These are phyloP conservation scores for Pheosia tremula DNA, from an alignment of 2,888 invertebrate genomes.

Conservation along the genomic window DNA sequence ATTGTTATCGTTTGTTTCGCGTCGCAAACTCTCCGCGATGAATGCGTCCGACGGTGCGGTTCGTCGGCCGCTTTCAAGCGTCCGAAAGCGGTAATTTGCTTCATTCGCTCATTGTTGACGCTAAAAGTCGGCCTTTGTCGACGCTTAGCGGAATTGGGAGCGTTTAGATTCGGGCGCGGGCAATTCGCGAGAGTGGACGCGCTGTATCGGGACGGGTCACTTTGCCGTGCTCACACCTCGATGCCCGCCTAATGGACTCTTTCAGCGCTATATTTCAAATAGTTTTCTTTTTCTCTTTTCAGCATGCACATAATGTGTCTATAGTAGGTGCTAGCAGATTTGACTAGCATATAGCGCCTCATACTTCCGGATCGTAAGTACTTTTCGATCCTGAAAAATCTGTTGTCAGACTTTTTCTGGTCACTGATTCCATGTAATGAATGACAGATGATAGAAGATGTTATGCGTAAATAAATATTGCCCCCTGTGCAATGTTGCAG, in stretches of 20 bases:
- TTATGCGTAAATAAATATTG: not conserved
- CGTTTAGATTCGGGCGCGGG: conserved; percentile 80
- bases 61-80: conserved; percentile 78
- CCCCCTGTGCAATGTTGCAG: not conserved
- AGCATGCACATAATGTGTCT: conserved; percentile 4
- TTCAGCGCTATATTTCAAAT: conserved; percentile 52
- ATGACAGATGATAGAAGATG: too few species aligned
- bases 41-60: conserved; percentile 73
- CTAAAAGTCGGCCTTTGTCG: conserved; percentile 82
- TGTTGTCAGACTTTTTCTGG: too few species aligned
- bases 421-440: too few species aligned
- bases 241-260: conserved; percentile 61
- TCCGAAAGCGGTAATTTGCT: conserved; percentile 82
- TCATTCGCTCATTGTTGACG: conserved; percentile 79
- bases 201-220: conserved; percentile 56
- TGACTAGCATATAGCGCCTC: too few species aligned
- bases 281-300: conserved; percentile 39
- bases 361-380: too few species aligned
- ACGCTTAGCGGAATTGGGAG: conserved; percentile 79
- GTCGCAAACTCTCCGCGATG: conserved; percentile 77
- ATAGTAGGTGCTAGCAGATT: too few species aligned
- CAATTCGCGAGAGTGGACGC: conserved; percentile 77
- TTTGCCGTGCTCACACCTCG: conserved; percentile 59
- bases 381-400: too few species aligned
- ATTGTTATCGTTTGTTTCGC: conserved; percentile 83